Base-by-base conservation (phyloP, 2,797 vertebrate species). In the Melopsittacus undulatus region DNA sequence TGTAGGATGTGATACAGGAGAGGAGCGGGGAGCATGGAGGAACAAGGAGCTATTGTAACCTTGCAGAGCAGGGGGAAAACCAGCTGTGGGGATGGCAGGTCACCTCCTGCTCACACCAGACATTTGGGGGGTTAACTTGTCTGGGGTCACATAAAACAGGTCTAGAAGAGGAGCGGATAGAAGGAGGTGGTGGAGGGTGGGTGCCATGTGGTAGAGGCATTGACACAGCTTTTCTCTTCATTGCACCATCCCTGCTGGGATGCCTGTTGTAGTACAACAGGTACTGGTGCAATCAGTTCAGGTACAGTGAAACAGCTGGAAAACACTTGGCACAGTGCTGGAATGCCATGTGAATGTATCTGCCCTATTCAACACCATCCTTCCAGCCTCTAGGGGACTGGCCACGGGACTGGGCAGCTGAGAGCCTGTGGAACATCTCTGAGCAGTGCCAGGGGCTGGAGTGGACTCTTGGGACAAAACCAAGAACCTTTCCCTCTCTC, bases 1-100 rank as follows among this genome's bases (percentile, higher is more conserved):
- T 84, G 94, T 84, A 86, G 96, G 96, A 95, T 97, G 94, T 95
- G 96, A 97, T 95, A 96, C 83, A 92, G 91, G 87, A 93, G 93
- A 93, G 89, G 88, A 94, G 88, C 4, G 69, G 69, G 76, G 76
- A 9, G 3, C 69, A n/a, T 4, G 8, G 92, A 92, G 87, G 91
- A 97, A 97, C 95, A 97, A 97, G 94, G 95, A 94, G 84, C 96
- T 94, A 96, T 96, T 96, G 95, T 97, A 96, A 90, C 78, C 90
- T 95, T 92, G 78, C 76, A 84, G 84, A 87, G 81, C 59, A 42
- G 63, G 75, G 90, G 90, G 51, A 89, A 95, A 95, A 34, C 7
- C 95, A 96, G 95, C 94, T 96, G 92, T 61, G 80, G 87, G 87
- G 89, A 94, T 94, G 95, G 96, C 95, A 57, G 69, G 69, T 88